These are phyloP conservation scores for Sciaenops ocellatus DNA, from an alignment of 2,797 vertebrate genomes.

Conservation along the genomic window DNA sequence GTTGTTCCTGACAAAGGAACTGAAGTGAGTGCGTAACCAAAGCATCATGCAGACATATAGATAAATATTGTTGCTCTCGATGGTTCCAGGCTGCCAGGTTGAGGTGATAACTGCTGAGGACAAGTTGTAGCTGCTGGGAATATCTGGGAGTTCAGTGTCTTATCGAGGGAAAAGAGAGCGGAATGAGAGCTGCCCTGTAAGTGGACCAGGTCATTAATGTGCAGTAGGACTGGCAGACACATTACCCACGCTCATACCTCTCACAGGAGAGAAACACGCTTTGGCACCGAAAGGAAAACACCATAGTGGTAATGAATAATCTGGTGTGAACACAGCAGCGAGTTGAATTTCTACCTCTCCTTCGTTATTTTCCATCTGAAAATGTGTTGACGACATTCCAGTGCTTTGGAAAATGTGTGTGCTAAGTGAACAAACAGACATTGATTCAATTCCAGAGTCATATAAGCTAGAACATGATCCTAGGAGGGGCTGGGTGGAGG, in stretches of 20 bases:
- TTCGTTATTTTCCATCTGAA: slow-evolving; percentile 71
- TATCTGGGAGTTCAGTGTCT: slow-evolving; percentile 35
- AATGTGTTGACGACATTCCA: slow-evolving; percentile 89
- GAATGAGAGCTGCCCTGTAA: slow-evolving; percentile 15
- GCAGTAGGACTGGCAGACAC: slow-evolving; percentile 49
- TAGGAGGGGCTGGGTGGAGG: slow-evolving; percentile 38
- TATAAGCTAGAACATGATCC: slow-evolving; percentile 85
- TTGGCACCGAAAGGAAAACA: slow-evolving; percentile 66
- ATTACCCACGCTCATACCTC: slow-evolving; percentile 65
- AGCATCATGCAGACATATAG: no score
- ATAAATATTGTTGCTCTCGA: slow-evolving; percentile 2
- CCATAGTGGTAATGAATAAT: slow-evolving; percentile 81
- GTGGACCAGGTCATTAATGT: slow-evolving; percentile 62
- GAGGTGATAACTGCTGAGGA: slow-evolving; percentile 37
- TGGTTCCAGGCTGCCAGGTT: slow-evolving; percentile 3
- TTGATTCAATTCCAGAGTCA: slow-evolving; percentile 83
- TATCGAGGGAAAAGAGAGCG: slow-evolving; percentile 15
- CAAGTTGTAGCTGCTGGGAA: slow-evolving; percentile 25
- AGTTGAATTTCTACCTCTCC: slow-evolving; percentile 82
- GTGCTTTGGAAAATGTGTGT: slow-evolving; percentile 88
- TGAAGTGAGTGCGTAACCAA: no score
- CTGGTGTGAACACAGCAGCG: slow-evolving; percentile 75
- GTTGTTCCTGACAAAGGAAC: no score
- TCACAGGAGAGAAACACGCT: slow-evolving; percentile 65
- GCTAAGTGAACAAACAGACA: slow-evolving; percentile 89